phyloP scores from a whole-genome alignment of 2,113 vertebrate genomes.

The Elgaria multicarinata region DNA sequence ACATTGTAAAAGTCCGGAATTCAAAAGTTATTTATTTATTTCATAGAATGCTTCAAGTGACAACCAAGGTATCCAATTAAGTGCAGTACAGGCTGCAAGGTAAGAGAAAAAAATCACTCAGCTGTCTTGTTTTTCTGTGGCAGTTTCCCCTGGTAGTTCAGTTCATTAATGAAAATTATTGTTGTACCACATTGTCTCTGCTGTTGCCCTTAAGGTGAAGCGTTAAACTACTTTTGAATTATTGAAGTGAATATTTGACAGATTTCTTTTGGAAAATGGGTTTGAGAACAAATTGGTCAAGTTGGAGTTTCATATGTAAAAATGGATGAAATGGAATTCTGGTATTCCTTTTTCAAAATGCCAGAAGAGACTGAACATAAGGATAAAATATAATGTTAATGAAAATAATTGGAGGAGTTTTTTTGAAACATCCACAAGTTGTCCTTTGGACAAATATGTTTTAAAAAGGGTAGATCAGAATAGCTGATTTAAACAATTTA shows the following conservation, averaged over 20 bases:
- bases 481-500: neutral
- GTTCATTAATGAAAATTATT: neutral
- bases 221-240: neutral
- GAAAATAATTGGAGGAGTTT: neutral
- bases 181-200: neutral
- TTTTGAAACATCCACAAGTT: neutral
- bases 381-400: neutral
- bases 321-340: neutral
- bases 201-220: neutral
- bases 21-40: constrained; percentile 51
- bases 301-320: neutral
- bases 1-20: constrained; percentile 35
- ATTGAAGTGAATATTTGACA: neutral
- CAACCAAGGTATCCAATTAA: constrained; percentile 97
- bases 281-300: neutral
- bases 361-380: neutral
- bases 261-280: neutral
- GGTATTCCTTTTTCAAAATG: neutral
- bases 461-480: neutral
- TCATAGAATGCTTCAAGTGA: constrained; percentile 97
- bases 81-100: constrained; percentile 98
- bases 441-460: neutral
- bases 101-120: constrained; percentile 67
- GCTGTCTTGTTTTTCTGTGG: neutral
- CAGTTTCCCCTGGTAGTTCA: neutral